phyloP scores from a whole-genome alignment of 2,113 vertebrate species.

The Toxotes chatareus region DNA sequence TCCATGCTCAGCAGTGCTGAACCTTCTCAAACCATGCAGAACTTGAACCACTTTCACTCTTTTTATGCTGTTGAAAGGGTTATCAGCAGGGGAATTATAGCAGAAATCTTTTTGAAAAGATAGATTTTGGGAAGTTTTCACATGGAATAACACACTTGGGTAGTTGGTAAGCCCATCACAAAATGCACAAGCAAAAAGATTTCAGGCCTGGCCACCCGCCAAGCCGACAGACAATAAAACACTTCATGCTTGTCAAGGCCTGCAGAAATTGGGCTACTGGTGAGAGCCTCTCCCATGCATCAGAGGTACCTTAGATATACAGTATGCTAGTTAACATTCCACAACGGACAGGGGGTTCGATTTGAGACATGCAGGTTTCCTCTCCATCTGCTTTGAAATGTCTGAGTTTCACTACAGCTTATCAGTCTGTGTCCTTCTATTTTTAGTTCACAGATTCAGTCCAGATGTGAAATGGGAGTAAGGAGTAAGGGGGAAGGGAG shows the following conservation, averaged over 20 bases:
- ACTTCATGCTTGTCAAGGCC: conserved; percentile 61
- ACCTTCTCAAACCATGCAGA: conserved; percentile 76
- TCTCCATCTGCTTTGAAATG: conserved; percentile 13
- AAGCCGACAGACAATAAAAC: conserved; percentile 74
- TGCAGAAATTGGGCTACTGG: conserved; percentile 47
- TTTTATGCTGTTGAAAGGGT: conserved; percentile 49
- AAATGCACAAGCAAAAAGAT: conserved; percentile 59
- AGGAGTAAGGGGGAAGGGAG: not conserved
- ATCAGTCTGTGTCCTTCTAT: conserved; percentile 63
- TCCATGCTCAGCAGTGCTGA: conserved; percentile 71
- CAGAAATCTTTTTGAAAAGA: conserved; percentile 52
- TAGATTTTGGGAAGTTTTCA: conserved; percentile 68
- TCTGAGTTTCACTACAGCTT: conserved; percentile 47
- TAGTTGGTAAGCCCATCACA: conserved; percentile 59
- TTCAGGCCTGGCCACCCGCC: conserved; percentile 66
- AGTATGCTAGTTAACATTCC: conserved; percentile 58
- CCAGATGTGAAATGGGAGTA: conserved; percentile 69
- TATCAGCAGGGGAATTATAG: conserved; percentile 68
- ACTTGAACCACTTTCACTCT: conserved; percentile 67
- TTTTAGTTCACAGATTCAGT: conserved; percentile 69
- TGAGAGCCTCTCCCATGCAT: conserved; percentile 29
- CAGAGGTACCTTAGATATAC: conserved; percentile 37
- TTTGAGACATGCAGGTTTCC: conserved; percentile 46
- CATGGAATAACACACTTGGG: conserved; percentile 67
- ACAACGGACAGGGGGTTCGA: conserved; percentile 26